Conservation (phyloP, 2,113 vertebrate genomes). For the Ibidorhyncha struthersii region DNA sequence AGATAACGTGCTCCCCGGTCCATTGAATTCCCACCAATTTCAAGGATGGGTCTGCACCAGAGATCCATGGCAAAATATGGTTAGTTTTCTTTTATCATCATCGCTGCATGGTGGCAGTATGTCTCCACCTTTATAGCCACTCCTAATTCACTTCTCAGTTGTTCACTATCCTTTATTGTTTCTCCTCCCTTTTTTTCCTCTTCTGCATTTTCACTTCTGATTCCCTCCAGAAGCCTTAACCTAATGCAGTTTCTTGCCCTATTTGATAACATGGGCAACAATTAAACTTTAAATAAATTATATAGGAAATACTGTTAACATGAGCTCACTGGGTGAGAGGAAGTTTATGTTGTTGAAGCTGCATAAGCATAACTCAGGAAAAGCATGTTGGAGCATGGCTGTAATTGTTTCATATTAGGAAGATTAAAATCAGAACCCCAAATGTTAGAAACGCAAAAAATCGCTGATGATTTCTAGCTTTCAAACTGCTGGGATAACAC, state of each 20-base stretch:
- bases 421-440: background rate
- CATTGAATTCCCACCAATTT: constrained; percentile 50
- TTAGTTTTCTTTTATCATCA: background rate
- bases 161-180: background rate
- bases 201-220: background rate
- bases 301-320: background rate
- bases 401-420: background rate
- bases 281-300: background rate
- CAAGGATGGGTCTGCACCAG: constrained; percentile 43
- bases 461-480: background rate
- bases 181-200: background rate
- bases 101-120: constrained; percentile 30
- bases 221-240: background rate
- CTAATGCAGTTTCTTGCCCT: background rate
- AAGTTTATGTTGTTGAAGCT: background rate
- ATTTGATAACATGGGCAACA: background rate
- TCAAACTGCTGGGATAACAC: background rate
- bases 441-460: background rate
- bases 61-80: background rate
- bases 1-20: background rate
- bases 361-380: background rate
- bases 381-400: background rate
- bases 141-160: background rate
- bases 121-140: background rate
- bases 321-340: background rate